Evolutionary conservation across 1,140 invertebrate genomes (phyloP).

Genomic region (Pachypeltis micranthus): DNA sequence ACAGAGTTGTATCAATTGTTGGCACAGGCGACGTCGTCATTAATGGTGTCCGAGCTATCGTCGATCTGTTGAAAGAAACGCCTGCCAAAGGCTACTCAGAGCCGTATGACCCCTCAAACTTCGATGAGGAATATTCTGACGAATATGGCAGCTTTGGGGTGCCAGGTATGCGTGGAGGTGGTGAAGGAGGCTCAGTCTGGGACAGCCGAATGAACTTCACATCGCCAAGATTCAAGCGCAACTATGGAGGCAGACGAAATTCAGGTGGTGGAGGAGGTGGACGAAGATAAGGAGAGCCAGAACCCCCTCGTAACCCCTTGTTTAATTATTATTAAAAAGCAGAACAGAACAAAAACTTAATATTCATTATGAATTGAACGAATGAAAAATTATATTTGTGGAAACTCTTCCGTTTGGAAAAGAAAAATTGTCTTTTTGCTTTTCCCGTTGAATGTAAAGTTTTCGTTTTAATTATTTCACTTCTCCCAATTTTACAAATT

Average conservation of each 20-base stretch:
- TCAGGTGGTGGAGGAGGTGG: not conserved
- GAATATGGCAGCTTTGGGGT: constrained; percentile 91
- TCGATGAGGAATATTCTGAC: constrained; percentile 79
- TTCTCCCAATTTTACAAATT: no score
- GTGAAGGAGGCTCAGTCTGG: constrained; percentile 31
- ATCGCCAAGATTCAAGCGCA: not conserved
- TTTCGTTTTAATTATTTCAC: no score
- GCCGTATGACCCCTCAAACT: constrained; percentile 91
- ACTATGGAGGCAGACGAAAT: not conserved
- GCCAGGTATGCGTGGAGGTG: constrained; percentile 36
- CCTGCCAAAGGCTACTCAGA: constrained; percentile 81
- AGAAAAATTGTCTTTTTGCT: no score
- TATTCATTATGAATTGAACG: no score
- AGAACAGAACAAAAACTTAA: not conserved
- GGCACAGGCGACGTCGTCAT: constrained; percentile 48
- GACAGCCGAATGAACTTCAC: not conserved
- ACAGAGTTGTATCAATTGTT: constrained; percentile 84
- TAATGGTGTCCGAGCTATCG: constrained; percentile 55
- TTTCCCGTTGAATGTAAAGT: no score
- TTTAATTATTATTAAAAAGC: not conserved
- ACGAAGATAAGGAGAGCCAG: no score
- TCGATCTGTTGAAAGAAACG: constrained; percentile 76
- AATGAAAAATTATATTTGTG: no score
- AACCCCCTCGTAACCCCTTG: no score
- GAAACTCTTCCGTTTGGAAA: no score